Evolutionary conservation across 2,888 invertebrate species (phyloP), one percentile per base, ranked within the genome.

Genomic region (Fragum sueziense): DNA sequence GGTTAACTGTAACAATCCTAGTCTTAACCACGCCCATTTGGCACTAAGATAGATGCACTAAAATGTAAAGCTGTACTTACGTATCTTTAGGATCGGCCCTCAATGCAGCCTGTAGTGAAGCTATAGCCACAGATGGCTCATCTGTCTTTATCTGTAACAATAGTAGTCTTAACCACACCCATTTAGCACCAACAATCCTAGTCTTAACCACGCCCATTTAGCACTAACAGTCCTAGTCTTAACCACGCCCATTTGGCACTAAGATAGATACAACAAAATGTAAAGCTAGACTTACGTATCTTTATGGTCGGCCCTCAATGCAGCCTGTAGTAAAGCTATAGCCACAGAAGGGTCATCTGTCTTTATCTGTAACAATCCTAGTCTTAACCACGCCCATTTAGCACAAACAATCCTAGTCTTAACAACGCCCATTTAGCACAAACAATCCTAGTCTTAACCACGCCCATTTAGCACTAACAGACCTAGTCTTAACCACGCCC

Each of bases 161-260:
- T 1, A 98, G 98, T 70, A 98, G 94, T 91, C 97, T 96, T 70
- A 97, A 95, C 95, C 96, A 95, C 27, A 97, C 95, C 96, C 97
- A 97, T 84, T 95, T 95, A 54, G 95, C 84, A 94, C 94, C 89
- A 94, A 89, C 86, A 71, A n/a, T 1, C 98, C 98, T 70, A 98
- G 94, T 91, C 97, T 96, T 70, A 97, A 95, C 95, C 96, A 95
- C 29, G 97, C 95, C 96, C 97, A 97, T 84, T 95, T 95, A 54
- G 95, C 84, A 94, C 94, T 89, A 94, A 89, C 86, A 70, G 31
- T 20, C 98, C 98, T 70, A 98, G 94, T 91, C 97, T 96, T 70
- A 97, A 95, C 95, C 96, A 95, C 29, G 97, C 95, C 96, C 97
- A 97, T 84, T 95, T 95, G 57, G 95, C 84, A 94, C 94, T 89